Conservation (phyloP, 2,888 invertebrate genomes). For the Ichneumoninae sp. region DNA sequence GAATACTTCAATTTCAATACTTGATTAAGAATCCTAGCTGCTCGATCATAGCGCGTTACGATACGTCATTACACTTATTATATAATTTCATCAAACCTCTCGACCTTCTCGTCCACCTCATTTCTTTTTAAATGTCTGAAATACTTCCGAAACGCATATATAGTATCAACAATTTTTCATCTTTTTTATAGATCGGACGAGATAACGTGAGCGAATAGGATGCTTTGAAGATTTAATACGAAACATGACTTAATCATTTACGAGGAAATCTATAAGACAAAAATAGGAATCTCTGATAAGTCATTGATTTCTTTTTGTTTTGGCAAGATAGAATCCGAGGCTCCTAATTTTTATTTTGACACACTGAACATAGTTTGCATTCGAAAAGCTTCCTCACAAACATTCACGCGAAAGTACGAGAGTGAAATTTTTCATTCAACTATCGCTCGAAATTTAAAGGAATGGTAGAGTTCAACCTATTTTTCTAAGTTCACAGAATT, state of each 20-base stretch:
- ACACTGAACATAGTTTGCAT: slow-evolving; percentile 21
- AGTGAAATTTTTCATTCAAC: slow-evolving; percentile 20
- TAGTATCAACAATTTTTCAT: slow-evolving; percentile 1
- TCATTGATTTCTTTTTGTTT: slow-evolving; percentile 41
- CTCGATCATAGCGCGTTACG: slow-evolving; percentile 9
- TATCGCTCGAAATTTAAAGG: slow-evolving; percentile 40
- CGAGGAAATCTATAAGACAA: slow-evolving; percentile 47
- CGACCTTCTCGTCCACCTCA: slow-evolving; percentile 16
- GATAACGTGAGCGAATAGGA: slow-evolving; percentile 28
- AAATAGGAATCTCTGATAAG: slow-evolving; percentile 29
- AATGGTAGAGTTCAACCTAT: slow-evolving; percentile 48
- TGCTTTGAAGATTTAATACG: slow-evolving; percentile 30
- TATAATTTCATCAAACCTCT: neutral
- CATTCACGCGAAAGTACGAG: neutral
- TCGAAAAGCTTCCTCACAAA: slow-evolving; percentile 17
- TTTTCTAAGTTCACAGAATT: slow-evolving; percentile 3
- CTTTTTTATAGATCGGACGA: slow-evolving; percentile 23
- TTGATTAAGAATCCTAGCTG: slow-evolving; percentile 40
- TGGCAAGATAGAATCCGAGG: slow-evolving; percentile 31
- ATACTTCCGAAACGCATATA: slow-evolving; percentile 33
- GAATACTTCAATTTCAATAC: slow-evolving; percentile 53
- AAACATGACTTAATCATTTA: slow-evolving; percentile 34
- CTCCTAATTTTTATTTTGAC: slow-evolving; percentile 19
- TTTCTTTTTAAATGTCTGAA: slow-evolving; percentile 19
- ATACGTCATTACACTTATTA: neutral